These are phyloP conservation scores for Yponomeuta cagnagella DNA, from an alignment of 2,888 invertebrate genomes.

Conservation along the genomic window DNA sequence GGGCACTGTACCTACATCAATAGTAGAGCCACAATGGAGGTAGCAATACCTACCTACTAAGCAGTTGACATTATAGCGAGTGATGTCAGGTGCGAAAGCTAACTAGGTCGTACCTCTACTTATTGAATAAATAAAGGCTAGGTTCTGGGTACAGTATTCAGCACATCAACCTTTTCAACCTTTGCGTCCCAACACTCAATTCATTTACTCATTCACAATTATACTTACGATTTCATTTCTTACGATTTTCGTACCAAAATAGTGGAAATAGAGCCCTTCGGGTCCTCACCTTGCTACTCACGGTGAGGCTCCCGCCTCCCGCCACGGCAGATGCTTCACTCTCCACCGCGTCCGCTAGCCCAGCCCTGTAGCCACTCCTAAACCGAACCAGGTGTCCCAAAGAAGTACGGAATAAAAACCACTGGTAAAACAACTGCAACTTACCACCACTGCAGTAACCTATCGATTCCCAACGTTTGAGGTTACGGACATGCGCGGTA, in stretches of 20 bases:
- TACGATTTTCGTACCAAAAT: neutral
- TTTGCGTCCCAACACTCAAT: no score
- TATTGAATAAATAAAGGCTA: no score
- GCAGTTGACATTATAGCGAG: no score
- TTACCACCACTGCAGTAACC: constrained; percentile 8
- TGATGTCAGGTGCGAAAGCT: no score
- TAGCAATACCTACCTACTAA: no score
- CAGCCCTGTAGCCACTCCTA: constrained; percentile 38
- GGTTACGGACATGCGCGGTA: constrained; percentile 8
- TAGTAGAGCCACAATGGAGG: no score
- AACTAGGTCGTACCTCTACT: no score
- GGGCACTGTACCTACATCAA: no score
- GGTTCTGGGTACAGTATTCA: no score
- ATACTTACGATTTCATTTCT: neutral
- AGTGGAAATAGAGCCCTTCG: neutral
- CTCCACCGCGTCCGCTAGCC: constrained; percentile 62
- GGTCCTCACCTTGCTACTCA: constrained; percentile 62
- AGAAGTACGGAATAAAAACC: neutral
- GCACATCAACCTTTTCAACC: no score
- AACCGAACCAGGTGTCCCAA: constrained; percentile 18
- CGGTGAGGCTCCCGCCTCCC: constrained; percentile 72
- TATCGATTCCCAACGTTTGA: constrained; percentile 9
- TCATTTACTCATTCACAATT: no score
- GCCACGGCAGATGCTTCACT: constrained; percentile 54
- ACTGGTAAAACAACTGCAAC: constrained; percentile 4